A percentile compares a stretch with the other conserved stretches of the same genome.
phyloP scores from a whole-genome alignment of 2,113 vertebrate genomes.

The Heptranchias perlo region DNA sequence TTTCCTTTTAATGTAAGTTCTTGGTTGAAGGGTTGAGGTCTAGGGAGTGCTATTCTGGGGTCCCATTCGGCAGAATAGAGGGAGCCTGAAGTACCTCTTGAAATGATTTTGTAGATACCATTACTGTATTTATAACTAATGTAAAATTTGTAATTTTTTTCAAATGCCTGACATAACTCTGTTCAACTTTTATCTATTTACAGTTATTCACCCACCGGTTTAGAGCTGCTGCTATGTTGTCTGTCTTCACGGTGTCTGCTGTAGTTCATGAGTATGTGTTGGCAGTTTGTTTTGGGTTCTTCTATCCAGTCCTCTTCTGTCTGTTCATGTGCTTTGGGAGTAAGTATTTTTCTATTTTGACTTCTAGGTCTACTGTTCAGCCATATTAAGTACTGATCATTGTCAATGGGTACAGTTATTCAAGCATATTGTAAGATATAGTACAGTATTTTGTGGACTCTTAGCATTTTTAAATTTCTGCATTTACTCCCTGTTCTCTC shows the following conservation, averaged over 20 bases:
- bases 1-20: neutral
- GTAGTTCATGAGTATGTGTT: slow-evolving; percentile 84
- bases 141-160: neutral
- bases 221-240: slow-evolving; percentile 75
- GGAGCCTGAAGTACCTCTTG: neutral
- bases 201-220: slow-evolving; percentile 83
- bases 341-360: slow-evolving; percentile 56
- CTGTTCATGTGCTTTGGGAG: slow-evolving; percentile 91
- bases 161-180: neutral
- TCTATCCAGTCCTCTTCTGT: slow-evolving; percentile 89
- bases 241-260: slow-evolving; percentile 81
- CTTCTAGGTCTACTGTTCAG: neutral
- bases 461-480: neutral
- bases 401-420: neutral
- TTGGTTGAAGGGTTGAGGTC: neutral
- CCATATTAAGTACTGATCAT: neutral
- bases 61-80: neutral
- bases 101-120: neutral
- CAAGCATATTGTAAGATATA: neutral
- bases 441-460: neutral
- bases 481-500: neutral
- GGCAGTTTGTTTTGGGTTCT: slow-evolving; percentile 79
- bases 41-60: neutral
- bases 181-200: slow-evolving; percentile 27
- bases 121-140: neutral